phyloP scores from a whole-genome alignment of 1,140 invertebrate genomes.

The Aradophagus sp. region DNA sequence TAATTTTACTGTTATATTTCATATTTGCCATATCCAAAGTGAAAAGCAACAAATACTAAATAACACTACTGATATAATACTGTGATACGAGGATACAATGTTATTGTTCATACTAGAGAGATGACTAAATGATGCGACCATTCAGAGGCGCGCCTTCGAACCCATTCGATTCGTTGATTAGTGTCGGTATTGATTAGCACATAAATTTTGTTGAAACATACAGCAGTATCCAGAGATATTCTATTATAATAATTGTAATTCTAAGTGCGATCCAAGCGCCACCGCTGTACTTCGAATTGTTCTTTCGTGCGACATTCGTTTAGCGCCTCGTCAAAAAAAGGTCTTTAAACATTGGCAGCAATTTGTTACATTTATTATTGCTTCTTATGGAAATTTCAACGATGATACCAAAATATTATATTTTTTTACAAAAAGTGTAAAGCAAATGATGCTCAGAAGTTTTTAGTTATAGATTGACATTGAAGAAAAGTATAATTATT shows the following conservation, averaged over 20 bases:
- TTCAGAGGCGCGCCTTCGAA: constrained; percentile 63
- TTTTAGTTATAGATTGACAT: too few relatives aligned
- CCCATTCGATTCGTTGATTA: constrained; percentile 67
- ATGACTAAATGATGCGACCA: constrained; percentile 62
- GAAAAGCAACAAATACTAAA: constrained; percentile 71
- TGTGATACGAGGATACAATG: constrained; percentile 74
- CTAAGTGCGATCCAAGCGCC: constrained; percentile 54
- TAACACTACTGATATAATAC: constrained; percentile 72
- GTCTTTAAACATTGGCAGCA: constrained; percentile 30
- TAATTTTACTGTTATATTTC: constrained; percentile 74
- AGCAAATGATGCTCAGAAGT: too few relatives aligned
- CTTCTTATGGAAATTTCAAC: constrained; percentile 1
- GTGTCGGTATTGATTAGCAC: constrained; percentile 64
- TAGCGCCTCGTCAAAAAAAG: constrained; percentile 34
- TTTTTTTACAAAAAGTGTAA: too few relatives aligned
- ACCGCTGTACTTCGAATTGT: constrained; percentile 45
- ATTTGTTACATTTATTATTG: too few relatives aligned
- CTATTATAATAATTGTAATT: constrained; percentile 50
- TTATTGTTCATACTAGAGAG: constrained; percentile 72
- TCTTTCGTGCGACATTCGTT: constrained; percentile 53
- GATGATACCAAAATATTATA: not conserved
- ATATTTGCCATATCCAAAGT: constrained; percentile 75
- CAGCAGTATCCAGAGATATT: constrained; percentile 62
- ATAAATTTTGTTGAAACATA: constrained; percentile 65
- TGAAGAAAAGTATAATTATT: too few relatives aligned